phyloP scores from a whole-genome alignment of 2,888 invertebrate genomes.

The Lochmaea capreae region DNA sequence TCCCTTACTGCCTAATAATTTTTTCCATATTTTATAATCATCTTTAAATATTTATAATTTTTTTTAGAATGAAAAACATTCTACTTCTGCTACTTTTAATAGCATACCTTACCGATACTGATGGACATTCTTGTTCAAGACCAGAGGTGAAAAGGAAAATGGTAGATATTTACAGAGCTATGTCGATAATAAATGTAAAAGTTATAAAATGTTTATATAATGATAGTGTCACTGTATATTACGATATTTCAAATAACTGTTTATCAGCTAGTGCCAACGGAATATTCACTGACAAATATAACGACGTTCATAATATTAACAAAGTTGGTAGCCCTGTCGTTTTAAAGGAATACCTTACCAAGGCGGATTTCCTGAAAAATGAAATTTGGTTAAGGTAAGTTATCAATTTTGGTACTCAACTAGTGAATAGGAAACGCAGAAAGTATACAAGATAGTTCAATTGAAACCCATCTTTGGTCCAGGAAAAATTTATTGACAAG shows the following conservation, averaged over 20 bases:
- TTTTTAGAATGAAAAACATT: constrained; percentile 4
- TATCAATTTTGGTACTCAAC: not conserved
- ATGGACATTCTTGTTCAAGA: constrained; percentile 15
- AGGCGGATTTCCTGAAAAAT: constrained; percentile 25
- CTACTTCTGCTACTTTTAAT: not conserved
- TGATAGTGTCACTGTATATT: constrained; percentile 16
- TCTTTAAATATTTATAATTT: too few species aligned
- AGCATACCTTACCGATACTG: not conserved
- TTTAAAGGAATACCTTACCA: constrained; percentile 21
- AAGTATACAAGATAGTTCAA: too few species aligned
- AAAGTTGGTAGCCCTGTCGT: constrained; percentile 5
- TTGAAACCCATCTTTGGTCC: too few species aligned
- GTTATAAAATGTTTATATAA: constrained; percentile 29
- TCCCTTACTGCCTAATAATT: too few species aligned
- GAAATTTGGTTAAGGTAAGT: constrained; percentile 26
- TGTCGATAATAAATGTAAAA: constrained; percentile 11
- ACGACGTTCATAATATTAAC: constrained; percentile 4
- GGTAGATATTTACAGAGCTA: constrained; percentile 28
- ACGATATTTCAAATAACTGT: constrained; percentile 33
- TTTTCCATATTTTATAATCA: too few species aligned
- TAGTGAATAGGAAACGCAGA: too few species aligned
- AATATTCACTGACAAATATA: constrained; percentile 27
- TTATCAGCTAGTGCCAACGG: constrained; percentile 23
- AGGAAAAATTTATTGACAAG: too few species aligned
- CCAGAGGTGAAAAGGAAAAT: constrained; percentile 17